These are phyloP conservation scores for Clarias magur DNA, from an alignment of 2,113 vertebrate genomes.

Conservation along the genomic window DNA sequence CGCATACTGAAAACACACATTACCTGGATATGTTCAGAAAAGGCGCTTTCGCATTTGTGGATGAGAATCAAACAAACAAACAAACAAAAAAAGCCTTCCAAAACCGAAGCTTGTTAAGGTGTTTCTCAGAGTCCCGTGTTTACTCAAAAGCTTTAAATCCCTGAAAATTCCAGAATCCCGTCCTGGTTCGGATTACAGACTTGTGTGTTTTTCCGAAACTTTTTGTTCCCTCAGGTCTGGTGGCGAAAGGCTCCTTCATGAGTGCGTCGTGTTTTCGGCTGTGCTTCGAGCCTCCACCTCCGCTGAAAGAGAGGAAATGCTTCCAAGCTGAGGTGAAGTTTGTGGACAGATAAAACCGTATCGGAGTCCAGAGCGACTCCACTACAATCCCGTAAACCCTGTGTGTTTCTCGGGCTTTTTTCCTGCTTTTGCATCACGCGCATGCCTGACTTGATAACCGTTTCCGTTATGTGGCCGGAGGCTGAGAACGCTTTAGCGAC, in stretches of 20 bases:
- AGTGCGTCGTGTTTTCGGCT: slow-evolving; percentile 53
- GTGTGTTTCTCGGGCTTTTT: slow-evolving; percentile 61
- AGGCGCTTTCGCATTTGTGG: slow-evolving; percentile 68
- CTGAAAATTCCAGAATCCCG: neutral
- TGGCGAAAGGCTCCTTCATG: neutral
- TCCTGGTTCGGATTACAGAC: neutral
- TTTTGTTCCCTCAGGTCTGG: slow-evolving; percentile 24
- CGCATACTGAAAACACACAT: slow-evolving; percentile 42
- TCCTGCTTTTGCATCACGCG: slow-evolving; percentile 53
- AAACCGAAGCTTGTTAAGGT: slow-evolving; percentile 43
- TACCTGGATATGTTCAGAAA: slow-evolving; percentile 67
- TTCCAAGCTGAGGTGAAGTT: slow-evolving; percentile 65
- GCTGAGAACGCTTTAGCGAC: slow-evolving; percentile 45
- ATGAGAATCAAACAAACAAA: slow-evolving; percentile 58
- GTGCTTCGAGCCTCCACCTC: slow-evolving; percentile 67
- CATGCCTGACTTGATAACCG: slow-evolving; percentile 63
- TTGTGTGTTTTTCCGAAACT: slow-evolving; percentile 57
- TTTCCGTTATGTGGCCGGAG: slow-evolving; percentile 76
- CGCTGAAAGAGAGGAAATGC: slow-evolving; percentile 44
- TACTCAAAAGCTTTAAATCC: neutral
- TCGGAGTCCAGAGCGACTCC: slow-evolving; percentile 49
- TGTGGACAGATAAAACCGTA: slow-evolving; percentile 47
- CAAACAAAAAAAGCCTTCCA: slow-evolving; percentile 68
- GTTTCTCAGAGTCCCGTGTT: slow-evolving; percentile 47
- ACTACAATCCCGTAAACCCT: slow-evolving; percentile 68